Conservation (phyloP, 2,113 vertebrate species). For the Anolis carolinensis region DNA sequence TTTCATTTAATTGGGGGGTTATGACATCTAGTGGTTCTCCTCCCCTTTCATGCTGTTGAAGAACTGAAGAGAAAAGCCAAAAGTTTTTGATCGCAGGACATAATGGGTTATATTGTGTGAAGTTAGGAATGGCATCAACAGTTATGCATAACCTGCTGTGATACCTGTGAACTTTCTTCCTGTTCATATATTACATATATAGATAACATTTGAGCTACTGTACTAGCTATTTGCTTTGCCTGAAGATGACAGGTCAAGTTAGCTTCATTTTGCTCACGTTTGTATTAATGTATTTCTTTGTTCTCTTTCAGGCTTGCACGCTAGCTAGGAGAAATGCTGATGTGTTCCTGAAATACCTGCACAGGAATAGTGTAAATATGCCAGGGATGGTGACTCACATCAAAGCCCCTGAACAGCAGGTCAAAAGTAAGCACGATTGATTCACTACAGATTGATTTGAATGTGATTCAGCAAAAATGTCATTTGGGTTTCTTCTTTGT, state of each 20-base stretch:
- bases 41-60: neutral
- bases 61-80: too few species aligned
- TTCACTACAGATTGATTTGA: neutral
- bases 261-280: neutral
- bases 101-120: too few species aligned
- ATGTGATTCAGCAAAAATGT: neutral
- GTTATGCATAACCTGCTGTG: too few species aligned
- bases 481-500: neutral
- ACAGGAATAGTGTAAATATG: conserved; percentile 99
- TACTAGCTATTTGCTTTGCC: neutral
- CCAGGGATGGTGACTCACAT: conserved; percentile 97
- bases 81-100: neutral
- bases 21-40: too few species aligned
- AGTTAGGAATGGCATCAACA: neutral
- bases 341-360: conserved; percentile 98
- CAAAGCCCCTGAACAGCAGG: conserved; percentile 97
- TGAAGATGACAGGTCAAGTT: neutral
- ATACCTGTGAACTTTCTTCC: neutral
- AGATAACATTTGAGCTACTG: neutral
- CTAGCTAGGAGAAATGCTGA: conserved; percentile 95
- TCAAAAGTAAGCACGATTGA: conserved; percentile 87
- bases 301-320: conserved; percentile 87
- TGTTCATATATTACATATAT: neutral
- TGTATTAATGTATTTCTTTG: neutral
- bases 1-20: neutral